Evolutionary conservation across 2,797 vertebrate species (phyloP), one percentile per base, ranked within the genome.

Genomic region (Halcyon smyrnensis): DNA sequence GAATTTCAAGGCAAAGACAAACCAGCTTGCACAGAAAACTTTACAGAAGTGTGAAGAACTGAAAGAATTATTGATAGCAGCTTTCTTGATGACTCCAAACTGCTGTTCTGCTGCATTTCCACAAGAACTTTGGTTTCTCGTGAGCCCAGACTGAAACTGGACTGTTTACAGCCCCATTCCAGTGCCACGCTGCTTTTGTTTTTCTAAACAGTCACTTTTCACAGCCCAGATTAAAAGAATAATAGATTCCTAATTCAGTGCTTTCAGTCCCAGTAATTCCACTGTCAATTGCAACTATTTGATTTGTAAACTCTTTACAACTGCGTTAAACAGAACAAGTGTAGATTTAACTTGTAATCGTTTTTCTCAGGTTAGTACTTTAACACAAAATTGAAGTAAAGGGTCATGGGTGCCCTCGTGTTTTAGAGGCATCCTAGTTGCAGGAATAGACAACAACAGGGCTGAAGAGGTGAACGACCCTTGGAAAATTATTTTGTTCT

Each of bases 371-470:
- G 15, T 4, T 5, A 20, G 8, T 2, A 25, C 2, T 2, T 3
- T 19, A 53, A 36, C 34, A 37, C 11, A 54, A 28, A 56, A 34
- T 3, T 8, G 12, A 83, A 56, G 6, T 9, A 32, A 36, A 48
- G 10, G 6, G 8, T 37, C 43, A 23, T 0, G 1, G 1, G 8
- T 6, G 7, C 6, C n/a, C 36, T 56, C 0, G 0, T 25, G 20
- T 9, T 53, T 37, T n/a, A 78, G 41, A 60, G 27, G 5, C 39
- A 32, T 9, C 12, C 15, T 2, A 21, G 23, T 4, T 11, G 12
- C 24, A 84, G 6, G 12, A 76, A 75, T 3, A 39, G 2, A 73
- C 85, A 89, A 60, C 7, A 68, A 43, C 1, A 30, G 21, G 12
- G 34, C 21, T 71, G 36, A 64, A 28, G 4, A 45, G 6, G 20